These are phyloP conservation scores for Apamea monoglypha DNA, from an alignment of 2,888 invertebrate species.

Conservation along the genomic window DNA sequence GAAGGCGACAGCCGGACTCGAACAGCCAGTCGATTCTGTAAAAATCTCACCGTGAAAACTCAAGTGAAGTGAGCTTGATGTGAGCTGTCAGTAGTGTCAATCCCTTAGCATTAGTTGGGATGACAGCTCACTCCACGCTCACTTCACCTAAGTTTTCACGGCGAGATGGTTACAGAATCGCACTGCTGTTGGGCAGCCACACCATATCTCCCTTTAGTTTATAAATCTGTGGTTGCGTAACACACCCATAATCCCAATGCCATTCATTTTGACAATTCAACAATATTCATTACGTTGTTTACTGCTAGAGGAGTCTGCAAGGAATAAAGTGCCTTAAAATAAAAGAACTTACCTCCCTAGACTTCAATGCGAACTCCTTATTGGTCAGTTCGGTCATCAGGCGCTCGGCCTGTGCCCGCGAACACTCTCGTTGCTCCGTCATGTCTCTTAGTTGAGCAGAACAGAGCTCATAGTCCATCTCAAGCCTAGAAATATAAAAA, in stretches of 20 bases:
- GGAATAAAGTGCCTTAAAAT: neutral
- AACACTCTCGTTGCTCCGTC: constrained; percentile 90
- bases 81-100: too few species aligned
- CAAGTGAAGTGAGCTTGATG: too few species aligned
- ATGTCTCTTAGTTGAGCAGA: constrained; percentile 90
- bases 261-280: neutral
- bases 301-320: neutral
- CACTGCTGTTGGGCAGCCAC: too few species aligned
- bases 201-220: too few species aligned
- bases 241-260: neutral
- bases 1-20: too few species aligned
- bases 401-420: constrained; percentile 87
- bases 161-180: too few species aligned
- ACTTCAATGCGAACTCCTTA: constrained; percentile 88
- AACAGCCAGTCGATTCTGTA: too few species aligned
- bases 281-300: neutral
- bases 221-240: too few species aligned
- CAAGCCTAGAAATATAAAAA: constrained; percentile 82
- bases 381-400: constrained; percentile 81
- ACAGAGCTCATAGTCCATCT: constrained; percentile 91
- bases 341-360: constrained; percentile 85
- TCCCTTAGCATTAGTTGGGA: too few species aligned
- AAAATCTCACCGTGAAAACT: too few species aligned
- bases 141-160: too few species aligned
- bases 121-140: too few species aligned